Base-by-base conservation (phyloP, 1,140 invertebrate genomes). In the Lutraria rhynchaena region DNA sequence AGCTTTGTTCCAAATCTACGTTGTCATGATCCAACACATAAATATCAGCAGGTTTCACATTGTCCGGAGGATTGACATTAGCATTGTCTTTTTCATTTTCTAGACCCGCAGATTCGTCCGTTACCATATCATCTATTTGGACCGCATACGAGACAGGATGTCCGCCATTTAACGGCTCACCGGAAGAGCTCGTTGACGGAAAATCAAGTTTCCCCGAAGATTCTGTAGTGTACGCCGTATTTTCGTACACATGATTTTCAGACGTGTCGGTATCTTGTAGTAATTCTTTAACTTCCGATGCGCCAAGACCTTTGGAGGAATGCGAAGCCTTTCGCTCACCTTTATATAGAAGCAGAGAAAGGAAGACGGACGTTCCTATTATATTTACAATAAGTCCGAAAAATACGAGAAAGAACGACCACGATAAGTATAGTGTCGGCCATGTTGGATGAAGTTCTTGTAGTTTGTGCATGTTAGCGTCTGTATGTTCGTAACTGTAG, bases 311-410 rank as follows among this genome's bases (percentile, higher is more conserved):
- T 29, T 60, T 74, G 22, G 33, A 60, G 49, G 74, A 65, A 1
- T 65, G 29, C 13, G 74, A 44, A 24, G 74, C 63, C 55, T 69
- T 70, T 3, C 24, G 22, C 60, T 80, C 76, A 15, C 65, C 76
- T 24, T 58, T 55, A 29, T 69, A 37, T 0, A 80, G 53, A 5
- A 80, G 1, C 1, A 70, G 29, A 24, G 65, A 27, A 0, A 80
- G 49, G 55, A 69, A 80, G 19, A 60, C 11, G 11, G 41, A 49
- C 3, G 63, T 80, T 13, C 63, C 31, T 27, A 69, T 19, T 5
- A 80, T 58, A 35, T 80, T 80, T 0, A 80, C n/a, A 11, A 80
- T 13, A 11, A 80, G 53, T 58, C 76, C 76, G 22, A n/a, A 29
- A 49, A 67, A 65, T 11, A 80, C 53, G 33, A 67, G 65, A 19